Evolutionary conservation across 2,797 vertebrate species (phyloP).

Genomic region (Cryptoblepharus egeriae): DNA sequence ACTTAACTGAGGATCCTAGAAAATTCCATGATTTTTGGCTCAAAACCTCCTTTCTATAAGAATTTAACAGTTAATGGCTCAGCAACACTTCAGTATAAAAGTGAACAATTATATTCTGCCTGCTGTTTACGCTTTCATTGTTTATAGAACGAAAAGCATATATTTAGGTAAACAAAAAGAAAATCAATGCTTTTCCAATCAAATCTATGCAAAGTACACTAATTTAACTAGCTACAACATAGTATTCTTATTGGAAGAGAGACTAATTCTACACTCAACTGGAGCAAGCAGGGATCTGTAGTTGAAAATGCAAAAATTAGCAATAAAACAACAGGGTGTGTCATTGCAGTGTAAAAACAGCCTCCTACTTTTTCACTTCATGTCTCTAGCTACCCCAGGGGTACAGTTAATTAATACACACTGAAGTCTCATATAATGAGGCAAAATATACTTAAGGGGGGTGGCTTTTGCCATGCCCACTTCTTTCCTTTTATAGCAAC

Average conservation of each 20-base stretch:
- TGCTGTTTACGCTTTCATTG: neutral
- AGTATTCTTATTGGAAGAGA: slow-evolving; percentile 36
- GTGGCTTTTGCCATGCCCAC: neutral
- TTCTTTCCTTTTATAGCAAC: slow-evolving; percentile 24
- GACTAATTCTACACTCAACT: slow-evolving; percentile 50
- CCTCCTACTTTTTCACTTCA: slow-evolving; percentile 31
- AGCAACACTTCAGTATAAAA: no score
- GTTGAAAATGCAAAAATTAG: slow-evolving; percentile 52
- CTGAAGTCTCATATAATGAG: slow-evolving; percentile 33
- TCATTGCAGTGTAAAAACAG: slow-evolving; percentile 10
- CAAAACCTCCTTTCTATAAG: neutral
- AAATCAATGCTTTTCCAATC: slow-evolving; percentile 2
- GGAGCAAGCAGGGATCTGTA: slow-evolving; percentile 40
- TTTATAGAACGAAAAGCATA: slow-evolving; percentile 24
- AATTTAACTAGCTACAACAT: slow-evolving; percentile 24
- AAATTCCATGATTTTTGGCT: no score
- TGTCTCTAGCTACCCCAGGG: slow-evolving; percentile 33
- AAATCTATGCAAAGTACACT: neutral
- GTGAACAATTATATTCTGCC: neutral
- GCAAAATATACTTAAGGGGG: neutral
- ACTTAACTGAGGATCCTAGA: no score
- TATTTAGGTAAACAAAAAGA: slow-evolving; percentile 19
- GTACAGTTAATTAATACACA: slow-evolving; percentile 48
- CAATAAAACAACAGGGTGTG: slow-evolving; percentile 38
- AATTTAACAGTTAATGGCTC: no score